A percentile compares a stretch with the other conserved stretches of the same genome.
phyloP scores from a whole-genome alignment of 2,888 invertebrate species.

The Serrognathus titanus region DNA sequence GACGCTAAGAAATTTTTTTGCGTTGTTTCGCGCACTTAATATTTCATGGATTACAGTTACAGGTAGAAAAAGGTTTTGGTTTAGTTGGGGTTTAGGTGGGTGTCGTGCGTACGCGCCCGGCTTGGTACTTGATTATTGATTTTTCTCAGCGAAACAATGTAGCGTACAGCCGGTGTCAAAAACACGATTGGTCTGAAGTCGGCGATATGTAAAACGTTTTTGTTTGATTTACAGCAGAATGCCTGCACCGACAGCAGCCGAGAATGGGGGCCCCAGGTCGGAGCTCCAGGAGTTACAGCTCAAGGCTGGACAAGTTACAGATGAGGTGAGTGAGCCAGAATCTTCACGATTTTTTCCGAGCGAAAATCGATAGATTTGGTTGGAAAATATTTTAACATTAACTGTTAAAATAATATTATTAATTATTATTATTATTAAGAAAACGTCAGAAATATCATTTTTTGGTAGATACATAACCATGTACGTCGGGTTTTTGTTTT shows the following conservation, averaged over 20 bases:
- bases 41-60: slow-evolving; percentile 6
- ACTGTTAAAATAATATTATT: background rate
- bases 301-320: slow-evolving; percentile 79
- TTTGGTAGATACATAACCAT: no score
- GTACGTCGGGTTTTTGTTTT: no score
- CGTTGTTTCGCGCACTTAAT: background rate
- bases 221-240: slow-evolving; percentile 44
- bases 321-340: slow-evolving; percentile 66
- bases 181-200: background rate
- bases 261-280: slow-evolving; percentile 72
- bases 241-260: slow-evolving; percentile 61
- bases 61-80: background rate
- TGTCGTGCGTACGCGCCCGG: slow-evolving; percentile 9
- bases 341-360: no score
- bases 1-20: no score
- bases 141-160: slow-evolving; percentile 15
- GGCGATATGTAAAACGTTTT: background rate
- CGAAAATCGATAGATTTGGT: background rate
- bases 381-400: background rate
- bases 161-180: slow-evolving; percentile 4
- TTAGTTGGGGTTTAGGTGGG: background rate
- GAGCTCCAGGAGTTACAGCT: slow-evolving; percentile 88
- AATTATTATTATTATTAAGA: no score
- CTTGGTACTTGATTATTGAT: slow-evolving; percentile 19
- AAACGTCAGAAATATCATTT: no score